Base-by-base conservation (phyloP, 2,888 invertebrate species). In the Catocala sponsa region DNA sequence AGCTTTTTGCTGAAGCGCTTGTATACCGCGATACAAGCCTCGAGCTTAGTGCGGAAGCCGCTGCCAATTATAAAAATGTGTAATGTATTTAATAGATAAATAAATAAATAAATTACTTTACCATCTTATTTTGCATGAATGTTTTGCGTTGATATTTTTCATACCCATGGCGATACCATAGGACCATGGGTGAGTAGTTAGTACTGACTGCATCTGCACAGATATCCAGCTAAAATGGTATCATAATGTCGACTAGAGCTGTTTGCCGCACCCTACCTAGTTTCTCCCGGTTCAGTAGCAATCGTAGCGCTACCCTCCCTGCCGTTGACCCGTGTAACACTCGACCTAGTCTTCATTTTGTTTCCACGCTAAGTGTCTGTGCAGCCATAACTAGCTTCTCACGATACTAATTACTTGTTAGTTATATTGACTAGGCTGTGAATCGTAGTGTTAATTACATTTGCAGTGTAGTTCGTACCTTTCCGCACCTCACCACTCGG, bases 321-420 rank as follows among this genome's bases (percentile, higher is more conserved):
- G 47, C 51, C 62, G 70, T 76, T 71, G 71, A 77, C 73, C 78
- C 62, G 63, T 68, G 74, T 72, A 57, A 60, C 64, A 66, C 78
- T 82, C 78, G 79, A 82, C 82, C 82, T 81, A 70, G 74, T 79
- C 80, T 53, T 60, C 53, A 15, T 78, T 78, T 67, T 63, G 54
- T 74, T 66, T 62, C 41, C 59, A 57, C 53, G 55, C 63, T 43
- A 61, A 59, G 43, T 67, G 65, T 64, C 55, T 55, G 51, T 55
- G 48, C 55, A 41, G 50, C 50, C 33, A 57, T 65, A 71, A 70
- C 73, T 75, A 78, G 43, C 63, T 60, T 10, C 25, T 25, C 25
- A 25, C 25, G 25, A 25, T 63, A 61, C 62, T 42, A 53, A 61
- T 48, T 54, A 33, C 32, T 54, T 77, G 55, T 74, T 59, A 64